Conservation (phyloP, 2,888 invertebrate species). For the Cheilosia pagana region DNA sequence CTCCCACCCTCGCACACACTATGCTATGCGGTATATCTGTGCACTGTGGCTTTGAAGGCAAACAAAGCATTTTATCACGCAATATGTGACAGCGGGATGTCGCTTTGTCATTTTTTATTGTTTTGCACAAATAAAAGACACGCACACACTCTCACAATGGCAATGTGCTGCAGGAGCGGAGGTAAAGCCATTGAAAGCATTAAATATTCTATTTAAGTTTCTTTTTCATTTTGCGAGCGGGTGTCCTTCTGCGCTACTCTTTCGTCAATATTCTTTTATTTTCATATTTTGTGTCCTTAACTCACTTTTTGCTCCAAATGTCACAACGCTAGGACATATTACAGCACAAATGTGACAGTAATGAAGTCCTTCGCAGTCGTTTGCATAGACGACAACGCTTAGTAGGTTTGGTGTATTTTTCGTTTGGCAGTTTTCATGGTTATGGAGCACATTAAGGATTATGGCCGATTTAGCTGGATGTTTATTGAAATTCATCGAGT, state of each 20-base stretch:
- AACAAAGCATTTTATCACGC: conserved; percentile 74
- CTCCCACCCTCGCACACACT: conserved; percentile 41
- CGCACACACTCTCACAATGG: conserved; percentile 25
- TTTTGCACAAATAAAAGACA: conserved; percentile 65
- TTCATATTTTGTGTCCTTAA: conserved; percentile 34
- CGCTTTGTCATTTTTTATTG: conserved; percentile 75
- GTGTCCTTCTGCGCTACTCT: conserved; percentile 25
- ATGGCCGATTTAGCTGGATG: conserved; percentile 47
- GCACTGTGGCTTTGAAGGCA: conserved; percentile 63
- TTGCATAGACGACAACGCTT: conserved; percentile 43
- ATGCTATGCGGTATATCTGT: conserved; percentile 70
- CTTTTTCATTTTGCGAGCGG: conserved; percentile 21
- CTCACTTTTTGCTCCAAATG: conserved; percentile 13
- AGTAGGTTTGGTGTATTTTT: conserved; percentile 28
- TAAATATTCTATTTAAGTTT: conserved; percentile 67
- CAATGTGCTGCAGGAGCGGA: background rate
- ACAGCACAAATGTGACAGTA: conserved; percentile 48
- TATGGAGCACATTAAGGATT: conserved; percentile 49
- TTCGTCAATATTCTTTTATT: conserved; percentile 22
- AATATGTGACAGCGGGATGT: conserved; percentile 74
- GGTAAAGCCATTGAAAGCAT: conserved; percentile 57
- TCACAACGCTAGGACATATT: conserved; percentile 30
- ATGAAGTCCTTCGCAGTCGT: conserved; percentile 63
- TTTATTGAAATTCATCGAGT: conserved; percentile 66
- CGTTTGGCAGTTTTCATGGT: conserved; percentile 55